Conservation (phyloP, 1,140 invertebrate genomes). For the Brachionus paranguensis region DNA sequence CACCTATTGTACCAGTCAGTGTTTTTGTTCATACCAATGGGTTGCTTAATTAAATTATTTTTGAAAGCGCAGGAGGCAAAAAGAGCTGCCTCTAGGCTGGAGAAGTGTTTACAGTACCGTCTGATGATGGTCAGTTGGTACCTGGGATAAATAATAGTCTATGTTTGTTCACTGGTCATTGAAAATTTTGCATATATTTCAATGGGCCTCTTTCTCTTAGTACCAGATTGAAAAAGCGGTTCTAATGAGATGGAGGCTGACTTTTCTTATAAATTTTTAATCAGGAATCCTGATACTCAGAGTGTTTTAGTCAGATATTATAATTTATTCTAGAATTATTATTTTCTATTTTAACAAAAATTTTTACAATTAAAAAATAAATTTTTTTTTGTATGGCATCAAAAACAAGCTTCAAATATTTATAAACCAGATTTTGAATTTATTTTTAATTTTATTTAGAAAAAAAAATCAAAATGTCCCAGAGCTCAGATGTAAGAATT, state of each 20-base stretch:
- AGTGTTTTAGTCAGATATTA: background rate
- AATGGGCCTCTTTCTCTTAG: too few species aligned
- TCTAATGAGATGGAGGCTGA: background rate
- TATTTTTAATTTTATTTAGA: background rate
- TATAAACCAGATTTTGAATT: background rate
- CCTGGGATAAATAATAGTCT: too few species aligned
- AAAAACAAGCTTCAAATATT: background rate
- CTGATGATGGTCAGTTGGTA: too few species aligned
- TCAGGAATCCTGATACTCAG: background rate
- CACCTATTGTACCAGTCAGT: background rate
- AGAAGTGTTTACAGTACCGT: too few species aligned
- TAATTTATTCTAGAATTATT: background rate
- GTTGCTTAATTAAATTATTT: too few species aligned
- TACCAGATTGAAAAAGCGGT: too few species aligned
- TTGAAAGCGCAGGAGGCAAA: too few species aligned
- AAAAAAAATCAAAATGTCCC: background rate
- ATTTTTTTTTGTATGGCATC: background rate
- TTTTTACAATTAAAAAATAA: background rate
- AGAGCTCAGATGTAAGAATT: background rate
- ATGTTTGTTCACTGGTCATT: too few species aligned
- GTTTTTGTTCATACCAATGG: too few species aligned
- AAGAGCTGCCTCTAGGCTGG: too few species aligned
- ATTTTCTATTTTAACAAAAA: background rate
- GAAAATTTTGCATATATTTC: too few species aligned
- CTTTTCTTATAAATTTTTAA: background rate